These are phyloP conservation scores for Caenorhabditis macrosperma DNA, from an alignment of 2,888 invertebrate species.

Conservation along the genomic window DNA sequence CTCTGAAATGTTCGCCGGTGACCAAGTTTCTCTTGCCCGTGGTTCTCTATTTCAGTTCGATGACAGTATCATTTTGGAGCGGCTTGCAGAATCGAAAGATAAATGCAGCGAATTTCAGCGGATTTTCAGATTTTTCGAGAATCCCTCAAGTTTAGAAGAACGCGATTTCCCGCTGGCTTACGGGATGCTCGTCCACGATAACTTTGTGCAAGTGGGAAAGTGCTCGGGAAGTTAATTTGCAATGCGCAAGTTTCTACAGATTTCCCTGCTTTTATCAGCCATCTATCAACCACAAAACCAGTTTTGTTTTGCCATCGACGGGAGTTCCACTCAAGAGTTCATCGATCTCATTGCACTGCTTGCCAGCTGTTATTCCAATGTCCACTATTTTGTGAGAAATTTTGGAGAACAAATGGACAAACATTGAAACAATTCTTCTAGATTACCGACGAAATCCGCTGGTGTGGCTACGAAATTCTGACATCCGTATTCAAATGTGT, in stretches of 20 bases:
- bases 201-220: slow-evolving; percentile 52
- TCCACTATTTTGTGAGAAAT: slow-evolving; percentile 55
- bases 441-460: slow-evolving; percentile 54
- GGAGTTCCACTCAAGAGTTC: slow-evolving; percentile 30
- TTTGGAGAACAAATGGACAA: background rate
- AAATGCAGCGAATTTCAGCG: slow-evolving; percentile 48
- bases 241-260: slow-evolving; percentile 45
- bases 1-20: slow-evolving; percentile 44
- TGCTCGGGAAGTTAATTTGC: too few species aligned
- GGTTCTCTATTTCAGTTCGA: slow-evolving; percentile 41
- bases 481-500: slow-evolving; percentile 57
- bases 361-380: slow-evolving; percentile 21
- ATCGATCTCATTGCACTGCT: slow-evolving; percentile 17
- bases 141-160: slow-evolving; percentile 52
- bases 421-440: slow-evolving; percentile 11
- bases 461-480: slow-evolving; percentile 64
- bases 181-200: slow-evolving; percentile 57
- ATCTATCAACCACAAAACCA: slow-evolving; percentile 76
- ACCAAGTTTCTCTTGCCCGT: slow-evolving; percentile 16
- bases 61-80: slow-evolving; percentile 14
- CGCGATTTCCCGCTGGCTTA: slow-evolving; percentile 59
- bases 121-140: slow-evolving; percentile 39
- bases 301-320: slow-evolving; percentile 73
- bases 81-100: background rate
- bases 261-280: slow-evolving; percentile 68